Conservation (phyloP, 1,140 invertebrate species). For the Bactericera cockerelli region DNA sequence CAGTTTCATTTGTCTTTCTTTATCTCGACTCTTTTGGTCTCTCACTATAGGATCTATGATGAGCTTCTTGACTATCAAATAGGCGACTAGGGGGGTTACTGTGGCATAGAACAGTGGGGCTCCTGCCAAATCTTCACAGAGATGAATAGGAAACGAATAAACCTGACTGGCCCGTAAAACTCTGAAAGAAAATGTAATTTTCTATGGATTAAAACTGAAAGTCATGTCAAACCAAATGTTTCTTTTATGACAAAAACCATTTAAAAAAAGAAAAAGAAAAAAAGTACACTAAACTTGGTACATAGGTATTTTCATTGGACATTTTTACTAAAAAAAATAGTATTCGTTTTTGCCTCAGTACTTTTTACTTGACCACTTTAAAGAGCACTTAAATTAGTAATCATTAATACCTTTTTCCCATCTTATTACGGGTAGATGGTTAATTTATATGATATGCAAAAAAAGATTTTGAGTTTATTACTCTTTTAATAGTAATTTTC, state of each 20-base stretch:
- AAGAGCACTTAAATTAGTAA: no score
- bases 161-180: conserved; percentile 72
- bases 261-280: conserved; percentile 12
- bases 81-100: conserved; percentile 62
- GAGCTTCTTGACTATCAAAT: conserved; percentile 64
- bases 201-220: conserved; percentile 13
- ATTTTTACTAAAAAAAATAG: background rate
- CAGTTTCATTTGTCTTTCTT: conserved; percentile 52
- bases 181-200: conserved; percentile 39
- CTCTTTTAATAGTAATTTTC: no score
- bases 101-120: conserved; percentile 87
- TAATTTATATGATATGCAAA: no score
- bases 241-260: no score
- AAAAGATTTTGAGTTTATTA: no score
- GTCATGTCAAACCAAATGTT: no score
- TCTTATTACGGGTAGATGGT: no score
- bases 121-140: conserved; percentile 79
- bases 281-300: background rate
- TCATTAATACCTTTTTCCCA: no score
- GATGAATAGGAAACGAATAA: conserved; percentile 74
- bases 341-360: no score
- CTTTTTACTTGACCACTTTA: no score
- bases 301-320: background rate
- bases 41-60: conserved; percentile 73
- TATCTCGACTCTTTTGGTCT: conserved; percentile 55